Base-by-base conservation (phyloP, 2,888 invertebrate species). In the Conchocele bisecta region DNA sequence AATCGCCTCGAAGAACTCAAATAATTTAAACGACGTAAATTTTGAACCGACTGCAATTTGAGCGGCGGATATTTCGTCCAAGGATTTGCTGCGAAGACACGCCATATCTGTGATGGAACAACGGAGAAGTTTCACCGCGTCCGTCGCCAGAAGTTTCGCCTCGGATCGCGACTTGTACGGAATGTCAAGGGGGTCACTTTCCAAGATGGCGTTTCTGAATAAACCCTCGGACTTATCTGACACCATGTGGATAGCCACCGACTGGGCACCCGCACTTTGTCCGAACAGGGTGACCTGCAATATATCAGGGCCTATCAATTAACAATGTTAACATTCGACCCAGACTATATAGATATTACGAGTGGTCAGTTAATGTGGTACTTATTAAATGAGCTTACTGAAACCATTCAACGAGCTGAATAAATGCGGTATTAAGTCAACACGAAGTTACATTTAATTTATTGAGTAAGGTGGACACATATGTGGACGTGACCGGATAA, bases 1-100 rank as follows among this genome's bases (percentile, higher is more conserved):
- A 63, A 84, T 81, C 5, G 86, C 84, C 54, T 88, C 88, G 39
- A 86, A 86, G 28, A 81, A 79, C 37, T 85, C 83, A 17, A 85
- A 64, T 11, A 86, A 59, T 46, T 85, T 85, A 3, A 82, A 24
- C 9, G 86, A 83, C 11, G 83, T 76, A 15, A 85, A 60, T 50
- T 77, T 75, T 20, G 59, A 44, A 0, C 75, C 51, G 0, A 79
- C 65, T 11, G 58, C 56, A 15, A 68, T 51, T 69, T 85, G 83
- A 9, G 83, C 85, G 15, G 69, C 54, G 15, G 79, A 77, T n/a
- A 88, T 73, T n/a, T 85, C 80, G 2, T 81, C 78, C 0, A 79
- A 63, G 1, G 81, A 54, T 63, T 76, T 84, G 20, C 58, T 65
- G 28, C 80, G 54, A 11, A 86, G 53, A 57, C 87, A 87, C 22